phyloP scores from a whole-genome alignment of 2,888 invertebrate species.

The Orchesellides sinensis region DNA sequence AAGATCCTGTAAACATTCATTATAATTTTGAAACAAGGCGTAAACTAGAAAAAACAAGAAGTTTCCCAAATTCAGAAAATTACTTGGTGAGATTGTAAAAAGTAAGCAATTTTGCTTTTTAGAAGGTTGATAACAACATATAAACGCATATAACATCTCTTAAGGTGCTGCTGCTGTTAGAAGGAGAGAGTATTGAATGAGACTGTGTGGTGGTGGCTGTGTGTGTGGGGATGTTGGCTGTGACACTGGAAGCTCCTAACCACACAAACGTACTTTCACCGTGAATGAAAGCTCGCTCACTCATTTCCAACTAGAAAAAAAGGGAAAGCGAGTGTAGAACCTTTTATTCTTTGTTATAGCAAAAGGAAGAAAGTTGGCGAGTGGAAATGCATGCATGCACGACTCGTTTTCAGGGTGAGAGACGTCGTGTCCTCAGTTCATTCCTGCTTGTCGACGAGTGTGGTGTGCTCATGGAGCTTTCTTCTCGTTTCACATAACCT shows the following conservation, averaged over 20 bases:
- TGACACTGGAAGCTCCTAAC: constrained; percentile 58
- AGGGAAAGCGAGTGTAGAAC: constrained; percentile 4
- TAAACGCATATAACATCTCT: too few relatives aligned
- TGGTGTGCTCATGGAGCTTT: constrained; percentile 48
- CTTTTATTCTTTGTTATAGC: background rate
- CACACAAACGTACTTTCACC: constrained; percentile 36
- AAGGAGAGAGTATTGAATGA: constrained; percentile 1
- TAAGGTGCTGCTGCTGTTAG: background rate
- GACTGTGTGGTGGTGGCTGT: background rate
- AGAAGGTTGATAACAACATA: too few relatives aligned
- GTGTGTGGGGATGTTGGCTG: constrained; percentile 48
- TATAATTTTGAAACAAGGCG: too few relatives aligned
- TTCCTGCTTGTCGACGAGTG: constrained; percentile 64
- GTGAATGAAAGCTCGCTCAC: constrained; percentile 45
- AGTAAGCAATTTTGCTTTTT: too few relatives aligned
- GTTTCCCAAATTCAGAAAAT: too few relatives aligned
- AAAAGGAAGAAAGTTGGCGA: background rate
- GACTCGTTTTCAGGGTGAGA: constrained; percentile 16
- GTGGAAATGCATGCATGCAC: background rate
- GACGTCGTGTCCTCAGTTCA: constrained; percentile 53
- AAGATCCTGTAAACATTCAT: too few relatives aligned
- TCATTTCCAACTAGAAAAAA: background rate
- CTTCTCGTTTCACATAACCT: constrained; percentile 8
- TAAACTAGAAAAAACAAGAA: too few relatives aligned
- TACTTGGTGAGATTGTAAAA: too few relatives aligned